Base-by-base conservation (phyloP, 64 coral and sea anemone species). In the Porites australiensis region DNA sequence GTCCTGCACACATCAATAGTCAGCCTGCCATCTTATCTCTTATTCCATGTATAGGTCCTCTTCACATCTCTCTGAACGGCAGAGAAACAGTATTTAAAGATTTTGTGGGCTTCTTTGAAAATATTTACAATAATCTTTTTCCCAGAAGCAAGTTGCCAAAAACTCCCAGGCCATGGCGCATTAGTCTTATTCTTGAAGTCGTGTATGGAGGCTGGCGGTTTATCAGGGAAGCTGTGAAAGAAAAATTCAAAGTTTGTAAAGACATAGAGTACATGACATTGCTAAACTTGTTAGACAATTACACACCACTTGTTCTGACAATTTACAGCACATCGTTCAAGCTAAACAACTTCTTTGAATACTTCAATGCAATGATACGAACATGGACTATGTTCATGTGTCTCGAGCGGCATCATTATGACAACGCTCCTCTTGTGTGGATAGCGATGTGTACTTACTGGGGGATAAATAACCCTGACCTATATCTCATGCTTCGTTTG, bases 351-450 rank as follows among this genome's bases (percentile, higher is more conserved):
- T 92, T 85, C 63, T 49, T 27, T 13, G 79, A 74, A 52, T 93
- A 93, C 22, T 93, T 77, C 63, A 58, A 75, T 50, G 90, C 79
- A 61, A 86, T 93, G 20, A 76, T 93, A 19, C 52, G 82, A 47
- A 86, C 78, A 5, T 86, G 81, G 80, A 62, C 63, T 52, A 84
- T 93, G 90, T 93, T 93, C 64, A 37, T 52, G 18, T 87, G 82
- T 83, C 74, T 93, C 9, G 18, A 93, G 37, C 11, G 91, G 5
- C 82, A 21, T 27, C 82, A 93, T 66, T 92, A 92, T 47, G 72
- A 92, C 80, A 92, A 92, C 50, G 79, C 79, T 12, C 90, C 62
- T 58, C 47, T 86, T 13, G 82, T 93, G 4, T 93, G 90, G 90
- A 8, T 77, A 48, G n/a, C 72, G 13, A 75, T 48, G 48, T 75